Conservation (phyloP, 2,113 vertebrate genomes). For the Fulica atra region DNA sequence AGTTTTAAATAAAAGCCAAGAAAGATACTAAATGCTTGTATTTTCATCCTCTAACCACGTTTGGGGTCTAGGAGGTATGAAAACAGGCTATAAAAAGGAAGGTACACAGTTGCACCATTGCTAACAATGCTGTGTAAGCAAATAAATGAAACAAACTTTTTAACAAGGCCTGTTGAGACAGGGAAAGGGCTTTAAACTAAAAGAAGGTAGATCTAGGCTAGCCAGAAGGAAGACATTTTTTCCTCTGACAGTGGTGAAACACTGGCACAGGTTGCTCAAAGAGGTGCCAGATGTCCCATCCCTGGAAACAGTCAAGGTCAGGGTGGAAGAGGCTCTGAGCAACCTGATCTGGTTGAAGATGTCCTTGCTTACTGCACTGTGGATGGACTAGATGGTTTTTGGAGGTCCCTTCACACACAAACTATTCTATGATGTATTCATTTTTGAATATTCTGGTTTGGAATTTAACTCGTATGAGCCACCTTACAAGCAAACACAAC, state of each 20-base stretch:
- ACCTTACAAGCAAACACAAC: neutral
- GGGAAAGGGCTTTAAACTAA: neutral
- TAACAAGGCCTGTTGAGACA: neutral
- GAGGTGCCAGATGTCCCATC: no score
- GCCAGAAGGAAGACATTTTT: no score
- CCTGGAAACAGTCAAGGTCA: no score
- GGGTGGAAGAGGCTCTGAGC: no score
- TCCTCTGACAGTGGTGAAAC: no score
- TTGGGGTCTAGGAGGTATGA: fast-evolving
- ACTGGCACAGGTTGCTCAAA: no score
- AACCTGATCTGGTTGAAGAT: no score
- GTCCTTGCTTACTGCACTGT: no score
- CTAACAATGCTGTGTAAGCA: neutral
- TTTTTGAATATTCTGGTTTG: neutral
- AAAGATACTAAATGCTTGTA: neutral
- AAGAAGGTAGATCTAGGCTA: neutral
- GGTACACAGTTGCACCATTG: neutral
- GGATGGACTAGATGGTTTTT: no score
- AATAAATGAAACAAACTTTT: neutral
- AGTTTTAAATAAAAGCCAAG: neutral
- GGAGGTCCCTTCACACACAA: no score
- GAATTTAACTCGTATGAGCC: neutral
- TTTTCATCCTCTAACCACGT: neutral
- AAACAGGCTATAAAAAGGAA: neutral
- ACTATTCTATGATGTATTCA: no score